A percentile compares a stretch with the other conserved stretches of the same genome.
phyloP scores from a whole-genome alignment of 2,888 invertebrate genomes.

The Rhorus exstirpatorius region DNA sequence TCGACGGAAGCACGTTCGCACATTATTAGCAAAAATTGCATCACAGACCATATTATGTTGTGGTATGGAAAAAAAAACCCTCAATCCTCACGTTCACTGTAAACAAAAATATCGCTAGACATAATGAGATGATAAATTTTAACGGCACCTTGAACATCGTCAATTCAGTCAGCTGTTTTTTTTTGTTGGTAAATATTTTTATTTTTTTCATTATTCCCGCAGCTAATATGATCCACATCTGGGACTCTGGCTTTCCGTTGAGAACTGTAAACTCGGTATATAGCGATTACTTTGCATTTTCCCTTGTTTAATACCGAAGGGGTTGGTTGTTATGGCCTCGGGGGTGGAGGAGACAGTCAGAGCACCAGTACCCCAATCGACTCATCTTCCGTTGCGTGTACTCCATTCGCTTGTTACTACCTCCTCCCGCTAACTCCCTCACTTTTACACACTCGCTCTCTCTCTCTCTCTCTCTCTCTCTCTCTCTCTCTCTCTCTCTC shows the following conservation, averaged over 20 bases:
- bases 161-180: conserved; percentile 70
- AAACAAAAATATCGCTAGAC: too few relatives aligned
- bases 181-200: conserved; percentile 66
- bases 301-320: conserved; percentile 58
- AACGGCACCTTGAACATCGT: too few relatives aligned
- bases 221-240: conserved; percentile 27
- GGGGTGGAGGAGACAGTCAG: conserved; percentile 10
- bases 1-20: too few relatives aligned
- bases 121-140: too few relatives aligned
- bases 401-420: conserved; percentile 41
- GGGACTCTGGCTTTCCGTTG: conserved; percentile 27
- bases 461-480: conserved; percentile 18
- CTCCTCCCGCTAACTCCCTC: conserved; percentile 23
- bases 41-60: too few relatives aligned
- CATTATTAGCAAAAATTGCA: too few relatives aligned
- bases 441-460: conserved; percentile 13
- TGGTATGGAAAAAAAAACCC: too few relatives aligned
- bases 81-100: too few relatives aligned
- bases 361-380: conserved; percentile 46
- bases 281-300: conserved; percentile 60
- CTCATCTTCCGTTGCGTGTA: conserved; percentile 57
- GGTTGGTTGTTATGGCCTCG: conserved; percentile 56
- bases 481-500: conserved; percentile 30
- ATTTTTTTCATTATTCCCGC: conserved; percentile 11
- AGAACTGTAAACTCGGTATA: conserved; percentile 41